Conservation (phyloP, 35 echinoderm and acorn worm species). For the Acanthaster planci region DNA sequence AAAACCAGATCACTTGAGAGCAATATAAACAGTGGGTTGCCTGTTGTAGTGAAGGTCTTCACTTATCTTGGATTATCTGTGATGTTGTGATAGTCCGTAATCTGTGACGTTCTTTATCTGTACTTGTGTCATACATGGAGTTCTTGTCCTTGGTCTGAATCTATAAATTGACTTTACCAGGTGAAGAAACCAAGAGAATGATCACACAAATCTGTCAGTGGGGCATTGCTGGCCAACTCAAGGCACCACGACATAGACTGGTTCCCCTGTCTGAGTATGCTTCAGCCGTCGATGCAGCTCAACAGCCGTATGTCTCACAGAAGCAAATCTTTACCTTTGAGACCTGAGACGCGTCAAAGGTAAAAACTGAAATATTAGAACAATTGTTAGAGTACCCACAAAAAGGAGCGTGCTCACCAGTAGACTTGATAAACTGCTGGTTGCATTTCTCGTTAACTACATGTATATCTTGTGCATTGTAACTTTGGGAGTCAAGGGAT, state of each 20-base stretch:
- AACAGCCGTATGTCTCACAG: conserved; percentile 58
- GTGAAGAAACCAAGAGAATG: conserved; percentile 71
- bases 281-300: conserved; percentile 54
- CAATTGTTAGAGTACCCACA: no score
- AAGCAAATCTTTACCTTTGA: conserved; percentile 87
- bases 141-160: neutral
- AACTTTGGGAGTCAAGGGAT: no score
- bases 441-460: no score
- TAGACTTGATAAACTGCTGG: no score
- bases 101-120: no score
- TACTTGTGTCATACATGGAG: no score
- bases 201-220: conserved; percentile 75
- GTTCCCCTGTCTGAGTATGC: conserved; percentile 67
- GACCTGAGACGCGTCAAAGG: neutral
- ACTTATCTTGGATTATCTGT: no score
- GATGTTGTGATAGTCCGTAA: no score
- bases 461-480: no score
- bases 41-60: neutral
- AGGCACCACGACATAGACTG: conserved; percentile 64
- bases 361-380: conserved; percentile 7
- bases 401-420: no score
- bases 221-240: conserved; percentile 63
- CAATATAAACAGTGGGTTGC: neutral
- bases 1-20: neutral
- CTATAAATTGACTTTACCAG: conserved; percentile 9